Evolutionary conservation across 2,888 invertebrate genomes (phyloP), one percentile per base, ranked within the genome.

Genomic region (Aromia moschata): DNA sequence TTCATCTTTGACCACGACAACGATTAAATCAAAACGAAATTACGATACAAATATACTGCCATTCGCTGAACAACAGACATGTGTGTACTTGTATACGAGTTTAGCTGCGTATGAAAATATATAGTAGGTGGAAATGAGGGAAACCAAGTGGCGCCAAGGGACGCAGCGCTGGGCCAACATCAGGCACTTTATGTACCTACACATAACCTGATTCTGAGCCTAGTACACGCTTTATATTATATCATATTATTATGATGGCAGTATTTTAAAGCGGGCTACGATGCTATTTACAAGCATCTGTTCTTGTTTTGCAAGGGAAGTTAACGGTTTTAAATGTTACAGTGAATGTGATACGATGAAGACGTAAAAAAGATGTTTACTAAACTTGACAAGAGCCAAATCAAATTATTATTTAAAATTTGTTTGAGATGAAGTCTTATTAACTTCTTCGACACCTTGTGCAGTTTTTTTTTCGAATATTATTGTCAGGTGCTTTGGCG

Each of bases 81-180:
- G 59, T 57, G 40, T 57, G 59, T 51, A 51, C 59, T 59, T 62
- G 56, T n/a, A 47, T 47, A 56, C 36, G 60, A 60, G 38, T 57
- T 63, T 52, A 52, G 57, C 57, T 63, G 56, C 54, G 25, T 55
- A 57, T 57, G 64, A 56, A 64, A 61, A 64, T 64, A 56, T 64
- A 59, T 58, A 61, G 59, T 55, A 61, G 61, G 58, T 64, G 64
- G 56, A 61, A 64, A 64, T 61, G 61, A 64, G 56, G 41, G 55
- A 55, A 54, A 63, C 59, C 65, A 66, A 66, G 65, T 66, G 63
- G 63, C 57, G 62, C 59, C 65, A 58, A 30, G 63, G 65, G 63
- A 66, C 60, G 63, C 57, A 30, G 36, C 47, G 43, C 44, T 58
- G 54, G 63, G 52, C 63, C 53, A 55, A 43, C n/a, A n/a, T n/a